Conservation (phyloP, 2,888 invertebrate species). For the Nymphalis polychloros region DNA sequence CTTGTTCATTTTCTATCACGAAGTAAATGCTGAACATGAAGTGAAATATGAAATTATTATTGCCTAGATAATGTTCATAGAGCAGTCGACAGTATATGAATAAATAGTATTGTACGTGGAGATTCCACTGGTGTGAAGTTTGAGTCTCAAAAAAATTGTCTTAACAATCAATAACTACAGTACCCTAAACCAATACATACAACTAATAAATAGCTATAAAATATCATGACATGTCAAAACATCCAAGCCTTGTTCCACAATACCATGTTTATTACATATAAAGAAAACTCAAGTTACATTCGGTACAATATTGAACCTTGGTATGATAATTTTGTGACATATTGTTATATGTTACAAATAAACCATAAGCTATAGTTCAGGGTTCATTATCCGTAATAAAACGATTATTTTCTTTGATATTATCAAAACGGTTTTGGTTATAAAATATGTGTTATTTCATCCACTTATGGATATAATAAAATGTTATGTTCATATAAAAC, state of each 20-base stretch:
- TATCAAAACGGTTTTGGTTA: slow-evolving; percentile 27
- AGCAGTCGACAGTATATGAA: not conserved
- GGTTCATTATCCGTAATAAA: slow-evolving; percentile 47
- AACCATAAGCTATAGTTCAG: slow-evolving; percentile 51
- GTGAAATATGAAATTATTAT: not conserved
- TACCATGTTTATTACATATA: slow-evolving; percentile 72
- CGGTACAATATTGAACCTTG: slow-evolving; percentile 47
- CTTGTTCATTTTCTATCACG: slow-evolving; percentile 8
- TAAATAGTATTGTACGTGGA: not conserved
- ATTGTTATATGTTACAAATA: slow-evolving; percentile 61
- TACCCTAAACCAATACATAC: not conserved
- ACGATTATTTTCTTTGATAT: slow-evolving; percentile 31
- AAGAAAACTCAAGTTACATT: slow-evolving; percentile 55
- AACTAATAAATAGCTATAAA: slow-evolving; percentile 1
- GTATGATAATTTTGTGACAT: slow-evolving; percentile 62
- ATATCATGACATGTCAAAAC: not conserved
- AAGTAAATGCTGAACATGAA: not conserved
- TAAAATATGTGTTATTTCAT: slow-evolving; percentile 24
- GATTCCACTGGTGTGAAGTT: too few species aligned
- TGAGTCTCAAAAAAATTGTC: too few species aligned
- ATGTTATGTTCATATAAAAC: slow-evolving; percentile 1
- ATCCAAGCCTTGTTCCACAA: slow-evolving; percentile 45
- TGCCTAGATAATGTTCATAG: not conserved
- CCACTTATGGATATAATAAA: slow-evolving; percentile 23
- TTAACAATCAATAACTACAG: too few species aligned